Base-by-base conservation (phyloP, 2,888 invertebrate genomes). In the Orchesella flavescens region DNA sequence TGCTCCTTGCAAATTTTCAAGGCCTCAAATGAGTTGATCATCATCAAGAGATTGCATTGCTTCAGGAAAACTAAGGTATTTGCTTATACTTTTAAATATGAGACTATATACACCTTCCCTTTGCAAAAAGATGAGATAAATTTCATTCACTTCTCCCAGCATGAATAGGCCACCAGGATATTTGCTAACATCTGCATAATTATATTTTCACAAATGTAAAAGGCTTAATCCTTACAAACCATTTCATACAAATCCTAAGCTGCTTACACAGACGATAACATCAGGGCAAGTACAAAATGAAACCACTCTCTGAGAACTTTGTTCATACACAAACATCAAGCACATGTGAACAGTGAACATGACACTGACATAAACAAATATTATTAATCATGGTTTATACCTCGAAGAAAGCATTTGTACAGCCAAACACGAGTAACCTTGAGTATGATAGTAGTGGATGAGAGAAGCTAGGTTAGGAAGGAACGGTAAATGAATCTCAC, bases 361-460 rank as follows among this genome's bases (percentile, higher is more conserved):
- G 74, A 74, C 74, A 63, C 63, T 46, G 63, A 63, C 21, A 53
- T 74, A 63, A 61, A 17, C 74, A 74, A 63, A 74, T 63, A 74
- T 63, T 74, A 63, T 74, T 74, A 74, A 74, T 74, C 74, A 71
- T 71, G 55, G 13, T 43, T 73, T 44, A 15, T 59, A 71, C 44
- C 61, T 61, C 24, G n/a, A 61, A 61, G 61, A 61, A 61, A 61
- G 61, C 24, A 21, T n/a, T n/a, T 5, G 15, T 55, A 57, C 57
- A 17, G 1, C 57, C 49, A 15, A 34, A 34, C 34, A 34, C n/a
- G n/a, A n/a, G n/a, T 34, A 34, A 34, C 34, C 34, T 34, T 34
- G 34, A 34, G 34, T 34, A 7, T 4, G 17, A 55, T 17, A 17
- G 1, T 10, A 57, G 17, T 21, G 19, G 17, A 19, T 57, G 57